phyloP scores from a whole-genome alignment of 2,113 vertebrate genomes.

The Phalacrocorax aristotelis region DNA sequence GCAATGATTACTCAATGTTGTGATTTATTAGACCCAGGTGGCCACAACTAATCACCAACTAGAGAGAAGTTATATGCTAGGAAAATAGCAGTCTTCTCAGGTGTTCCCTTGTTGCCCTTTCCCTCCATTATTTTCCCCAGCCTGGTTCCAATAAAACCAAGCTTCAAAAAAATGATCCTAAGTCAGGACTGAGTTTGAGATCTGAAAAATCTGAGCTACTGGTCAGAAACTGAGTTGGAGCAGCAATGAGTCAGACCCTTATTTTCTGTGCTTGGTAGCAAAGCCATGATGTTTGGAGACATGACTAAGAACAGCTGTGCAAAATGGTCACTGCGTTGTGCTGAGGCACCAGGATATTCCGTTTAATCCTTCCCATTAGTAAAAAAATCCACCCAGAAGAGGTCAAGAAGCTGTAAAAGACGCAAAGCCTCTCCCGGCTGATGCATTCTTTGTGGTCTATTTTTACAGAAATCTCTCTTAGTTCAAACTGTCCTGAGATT shows the following conservation, averaged over 20 bases:
- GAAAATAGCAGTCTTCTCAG: not conserved
- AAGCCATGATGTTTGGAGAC: not conserved
- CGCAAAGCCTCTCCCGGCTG: not conserved
- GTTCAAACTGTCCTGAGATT: conserved; percentile 39
- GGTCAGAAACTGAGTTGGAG: not conserved
- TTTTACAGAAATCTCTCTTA: conserved; percentile 29
- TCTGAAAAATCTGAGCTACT: not conserved
- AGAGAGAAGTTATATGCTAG: not conserved
- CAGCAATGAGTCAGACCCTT: not conserved
- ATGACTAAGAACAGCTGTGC: not conserved
- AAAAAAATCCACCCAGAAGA: conserved; percentile 5
- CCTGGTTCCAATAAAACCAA: not conserved
- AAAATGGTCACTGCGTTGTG: fast-evolving
- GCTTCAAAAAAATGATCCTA: not conserved
- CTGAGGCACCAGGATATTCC: not conserved
- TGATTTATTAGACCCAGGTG: not conserved
- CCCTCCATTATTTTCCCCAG: not conserved
- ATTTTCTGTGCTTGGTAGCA: not conserved
- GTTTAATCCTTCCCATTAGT: conserved; percentile 21
- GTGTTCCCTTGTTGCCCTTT: not conserved
- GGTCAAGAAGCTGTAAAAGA: conserved; percentile 45
- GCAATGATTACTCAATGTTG: not conserved
- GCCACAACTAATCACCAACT: not conserved
- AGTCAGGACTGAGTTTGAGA: not conserved
- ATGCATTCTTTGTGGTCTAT: conserved; percentile 10